Evolutionary conservation across 2,888 invertebrate genomes (phyloP).

Genomic region (Eustalomyia histrio): DNA sequence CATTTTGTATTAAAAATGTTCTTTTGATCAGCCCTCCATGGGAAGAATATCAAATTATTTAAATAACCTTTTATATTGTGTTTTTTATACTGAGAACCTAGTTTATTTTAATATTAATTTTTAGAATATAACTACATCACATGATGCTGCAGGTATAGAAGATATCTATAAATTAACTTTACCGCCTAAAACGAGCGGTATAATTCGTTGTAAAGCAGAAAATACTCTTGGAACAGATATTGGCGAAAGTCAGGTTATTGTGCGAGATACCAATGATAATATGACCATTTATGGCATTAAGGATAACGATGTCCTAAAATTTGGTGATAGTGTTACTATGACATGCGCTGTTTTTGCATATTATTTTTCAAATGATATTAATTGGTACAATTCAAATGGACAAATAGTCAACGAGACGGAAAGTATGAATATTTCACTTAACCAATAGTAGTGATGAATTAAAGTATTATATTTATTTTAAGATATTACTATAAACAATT

Average conservation of each 20-base stretch:
- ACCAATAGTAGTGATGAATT: background rate
- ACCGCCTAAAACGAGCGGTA: conserved; percentile 78
- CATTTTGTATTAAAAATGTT: too few species aligned
- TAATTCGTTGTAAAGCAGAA: conserved; percentile 78
- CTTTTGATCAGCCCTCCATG: too few species aligned
- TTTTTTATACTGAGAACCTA: too few species aligned
- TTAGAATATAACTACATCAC: conserved; percentile 65
- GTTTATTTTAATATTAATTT: background rate
- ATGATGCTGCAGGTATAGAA: conserved; percentile 70
- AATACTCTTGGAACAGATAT: conserved; percentile 76
- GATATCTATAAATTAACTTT: conserved; percentile 77
- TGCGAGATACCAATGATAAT: conserved; percentile 76
- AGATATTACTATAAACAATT: conserved; percentile 69
- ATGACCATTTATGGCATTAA: conserved; percentile 79
- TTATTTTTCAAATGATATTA: conserved; percentile 80
- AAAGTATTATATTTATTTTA: background rate
- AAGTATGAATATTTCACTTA: conserved; percentile 38
- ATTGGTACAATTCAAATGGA: conserved; percentile 80
- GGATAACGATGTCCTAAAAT: conserved; percentile 79
- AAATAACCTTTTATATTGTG: too few species aligned
- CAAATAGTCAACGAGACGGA: conserved; percentile 65
- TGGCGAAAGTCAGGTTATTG: conserved; percentile 72
- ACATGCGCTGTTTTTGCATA: conserved; percentile 82
- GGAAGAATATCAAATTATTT: too few species aligned
- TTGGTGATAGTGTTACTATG: conserved; percentile 82